Evolutionary conservation across 2,888 invertebrate species (phyloP).

Genomic region (Himalopsyche kuldschensis): DNA sequence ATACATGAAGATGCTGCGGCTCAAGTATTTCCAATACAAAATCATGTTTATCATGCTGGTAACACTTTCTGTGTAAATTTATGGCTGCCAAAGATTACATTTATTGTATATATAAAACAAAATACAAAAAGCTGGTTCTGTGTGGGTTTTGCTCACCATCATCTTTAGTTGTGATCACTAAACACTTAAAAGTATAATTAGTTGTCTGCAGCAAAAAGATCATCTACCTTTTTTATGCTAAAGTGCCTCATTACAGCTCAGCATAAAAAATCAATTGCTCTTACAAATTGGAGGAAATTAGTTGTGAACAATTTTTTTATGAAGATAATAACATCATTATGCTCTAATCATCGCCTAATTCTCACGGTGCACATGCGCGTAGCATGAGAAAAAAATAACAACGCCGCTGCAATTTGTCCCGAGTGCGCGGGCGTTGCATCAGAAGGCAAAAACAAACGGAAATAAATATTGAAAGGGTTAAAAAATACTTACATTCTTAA

Average conservation of each 20-base stretch:
- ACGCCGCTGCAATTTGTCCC: neutral
- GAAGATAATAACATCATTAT: neutral
- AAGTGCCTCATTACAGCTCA: neutral
- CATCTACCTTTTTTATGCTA: too few relatives aligned
- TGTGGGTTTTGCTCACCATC: too few relatives aligned
- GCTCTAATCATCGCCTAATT: neutral
- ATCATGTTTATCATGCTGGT: too few relatives aligned
- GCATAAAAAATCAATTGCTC: neutral
- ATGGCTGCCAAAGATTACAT: too few relatives aligned
- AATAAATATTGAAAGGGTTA: neutral
- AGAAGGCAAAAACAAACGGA: neutral
- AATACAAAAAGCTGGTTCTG: too few relatives aligned
- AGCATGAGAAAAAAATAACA: neutral
- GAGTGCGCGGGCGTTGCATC: neutral
- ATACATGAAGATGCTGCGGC: too few relatives aligned
- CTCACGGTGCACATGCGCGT: neutral
- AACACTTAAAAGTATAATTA: too few relatives aligned
- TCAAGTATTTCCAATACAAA: too few relatives aligned
- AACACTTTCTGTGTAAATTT: too few relatives aligned
- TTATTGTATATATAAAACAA: too few relatives aligned
- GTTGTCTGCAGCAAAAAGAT: too few relatives aligned
- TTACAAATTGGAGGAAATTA: neutral
- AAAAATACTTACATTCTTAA: conserved; percentile 68
- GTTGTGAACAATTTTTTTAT: neutral
- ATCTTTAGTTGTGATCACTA: too few relatives aligned